Evolutionary conservation across 2,888 invertebrate genomes (phyloP), one percentile per base, ranked within the genome.

Genomic region (Leptinotarsa juncta): DNA sequence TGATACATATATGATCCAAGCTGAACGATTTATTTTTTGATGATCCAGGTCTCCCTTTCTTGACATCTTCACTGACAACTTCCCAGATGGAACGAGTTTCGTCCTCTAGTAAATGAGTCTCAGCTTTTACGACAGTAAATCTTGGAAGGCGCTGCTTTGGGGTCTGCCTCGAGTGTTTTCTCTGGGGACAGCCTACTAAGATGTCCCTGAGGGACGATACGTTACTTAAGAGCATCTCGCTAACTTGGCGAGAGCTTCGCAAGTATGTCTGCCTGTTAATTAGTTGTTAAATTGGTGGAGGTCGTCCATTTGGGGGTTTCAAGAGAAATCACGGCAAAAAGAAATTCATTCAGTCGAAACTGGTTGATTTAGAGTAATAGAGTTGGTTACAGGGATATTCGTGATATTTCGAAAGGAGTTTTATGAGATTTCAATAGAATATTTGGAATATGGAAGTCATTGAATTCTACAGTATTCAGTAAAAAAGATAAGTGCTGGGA

Each of bases 181-280:
- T 55, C 67, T 48, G 72, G 53, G 75, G 70, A 72, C 72, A 55
- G 72, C 69, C 75, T 70, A 65, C 79, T 80, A 79, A 80, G 79
- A 80, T 77, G 76, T 80, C 80, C 77, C 78, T 60, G 20, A 72
- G 79, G 80, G 77, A 77, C 75, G 77, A 80, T 80, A 73, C 78
- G 74, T 80, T 79, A 80, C 79, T 77, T 77, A 72, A 66, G 70
- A 74, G 72, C 76, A 74, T 75, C 79, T 74, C 74, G 76, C 78
- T 76, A 79, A 79, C 77, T 80, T 79, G 80, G 78, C 78, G 76
- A 80, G 78, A 79, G 78, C 78, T 69, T 69, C 68, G 73, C 32
- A 16, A 77, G 76, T 80, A 73, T 79, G 76, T 78, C 77, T 80
- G 78, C 77, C 77, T 80, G 80, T 74, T 80, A 80, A 80, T 80